Conservation (phyloP, 2,797 vertebrate genomes). For the Leptodactylus fallax region DNA sequence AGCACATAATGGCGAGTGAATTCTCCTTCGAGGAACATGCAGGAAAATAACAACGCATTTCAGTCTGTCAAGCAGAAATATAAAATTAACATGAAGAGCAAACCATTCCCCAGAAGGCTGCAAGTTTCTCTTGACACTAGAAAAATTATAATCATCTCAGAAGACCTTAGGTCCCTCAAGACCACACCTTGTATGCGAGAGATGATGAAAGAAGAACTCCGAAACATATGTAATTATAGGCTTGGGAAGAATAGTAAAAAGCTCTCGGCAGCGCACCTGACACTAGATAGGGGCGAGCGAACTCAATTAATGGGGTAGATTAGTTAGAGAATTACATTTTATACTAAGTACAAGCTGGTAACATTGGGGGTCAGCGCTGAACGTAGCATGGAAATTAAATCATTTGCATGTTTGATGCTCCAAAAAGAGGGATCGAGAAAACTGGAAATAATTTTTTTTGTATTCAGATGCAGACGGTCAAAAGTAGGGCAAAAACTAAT, state of each 20-base stretch:
- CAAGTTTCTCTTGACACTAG: background rate
- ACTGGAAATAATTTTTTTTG: background rate
- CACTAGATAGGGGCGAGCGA: background rate
- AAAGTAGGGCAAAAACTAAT: background rate
- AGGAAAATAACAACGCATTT: slow-evolving; percentile 1
- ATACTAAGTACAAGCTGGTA: background rate
- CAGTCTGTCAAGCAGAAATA: background rate
- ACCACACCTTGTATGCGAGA: background rate
- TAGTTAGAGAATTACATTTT: background rate
- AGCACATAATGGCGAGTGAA: background rate
- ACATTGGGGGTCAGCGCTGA: background rate
- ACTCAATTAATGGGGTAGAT: background rate
- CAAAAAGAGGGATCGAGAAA: background rate
- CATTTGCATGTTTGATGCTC: background rate
- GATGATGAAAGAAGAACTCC: slow-evolving; percentile 1
- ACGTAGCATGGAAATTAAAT: background rate
- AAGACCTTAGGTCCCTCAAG: background rate
- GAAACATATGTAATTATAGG: slow-evolving; percentile 18
- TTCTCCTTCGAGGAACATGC: background rate
- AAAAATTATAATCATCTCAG: slow-evolving; percentile 5
- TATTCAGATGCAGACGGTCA: background rate
- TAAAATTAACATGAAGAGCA: background rate
- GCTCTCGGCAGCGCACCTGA: background rate
- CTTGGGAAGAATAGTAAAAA: background rate
- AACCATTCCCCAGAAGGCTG: background rate